These are phyloP conservation scores for Psittacula derbiana DNA, from an alignment of 2,797 vertebrate genomes.

Conservation along the genomic window DNA sequence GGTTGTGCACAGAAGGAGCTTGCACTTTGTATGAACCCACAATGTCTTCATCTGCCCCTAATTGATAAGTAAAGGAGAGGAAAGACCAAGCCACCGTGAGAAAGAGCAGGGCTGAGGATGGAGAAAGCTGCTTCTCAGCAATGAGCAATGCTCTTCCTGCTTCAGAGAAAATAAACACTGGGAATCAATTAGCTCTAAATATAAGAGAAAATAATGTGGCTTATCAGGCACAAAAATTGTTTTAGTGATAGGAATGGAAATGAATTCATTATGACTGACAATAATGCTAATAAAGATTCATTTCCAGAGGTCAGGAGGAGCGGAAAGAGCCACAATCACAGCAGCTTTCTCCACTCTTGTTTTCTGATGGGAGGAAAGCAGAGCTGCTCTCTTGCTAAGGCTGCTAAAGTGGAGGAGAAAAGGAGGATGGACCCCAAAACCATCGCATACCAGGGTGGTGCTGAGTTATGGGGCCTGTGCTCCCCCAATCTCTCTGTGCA, in stretches of 20 bases:
- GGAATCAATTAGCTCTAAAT: constrained; percentile 60
- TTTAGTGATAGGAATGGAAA: constrained; percentile 49
- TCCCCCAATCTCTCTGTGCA: background rate
- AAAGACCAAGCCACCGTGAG: background rate
- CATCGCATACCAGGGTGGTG: too few species aligned
- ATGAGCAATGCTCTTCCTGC: background rate
- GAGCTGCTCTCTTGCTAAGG: background rate
- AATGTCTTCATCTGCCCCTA: background rate
- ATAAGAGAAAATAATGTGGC: constrained; percentile 43
- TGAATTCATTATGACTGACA: constrained; percentile 21
- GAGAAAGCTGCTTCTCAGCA: background rate
- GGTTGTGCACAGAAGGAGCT: background rate
- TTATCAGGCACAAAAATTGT: constrained; percentile 50
- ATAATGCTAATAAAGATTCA: background rate
- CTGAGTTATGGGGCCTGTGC: accelerated
- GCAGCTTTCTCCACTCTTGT: background rate
- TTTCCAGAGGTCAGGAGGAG: constrained; percentile 12
- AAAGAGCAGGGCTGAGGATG: background rate
- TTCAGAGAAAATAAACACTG: constrained; percentile 36
- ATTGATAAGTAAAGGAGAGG: background rate
- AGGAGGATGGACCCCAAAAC: background rate
- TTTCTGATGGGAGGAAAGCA: background rate
- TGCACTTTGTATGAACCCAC: background rate
- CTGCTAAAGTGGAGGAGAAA: background rate
- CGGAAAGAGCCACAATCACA: background rate